A percentile compares a stretch with the other conserved stretches of the same genome.
These are phyloP conservation scores for Steatocranus sp. DNA, from an alignment of 2,797 vertebrate genomes.

Conservation along the genomic window DNA sequence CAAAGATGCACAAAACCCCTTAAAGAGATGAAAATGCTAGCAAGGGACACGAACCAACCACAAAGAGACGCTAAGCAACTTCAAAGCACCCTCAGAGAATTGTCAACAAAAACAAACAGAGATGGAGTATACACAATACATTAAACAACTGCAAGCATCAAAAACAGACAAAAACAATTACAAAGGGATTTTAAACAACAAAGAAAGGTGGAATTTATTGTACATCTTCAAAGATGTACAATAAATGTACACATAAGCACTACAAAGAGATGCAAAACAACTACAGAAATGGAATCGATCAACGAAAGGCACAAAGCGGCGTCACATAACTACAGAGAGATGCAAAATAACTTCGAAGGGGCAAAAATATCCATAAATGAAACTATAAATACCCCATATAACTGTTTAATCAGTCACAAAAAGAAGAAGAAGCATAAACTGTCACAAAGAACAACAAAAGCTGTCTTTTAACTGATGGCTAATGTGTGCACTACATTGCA, in stretches of 20 bases:
- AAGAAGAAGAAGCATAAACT: not conserved
- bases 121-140: not conserved
- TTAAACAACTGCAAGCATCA: not conserved
- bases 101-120: not conserved
- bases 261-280: not conserved
- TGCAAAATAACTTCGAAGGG: not conserved
- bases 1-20: not conserved
- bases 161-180: not conserved
- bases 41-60: not conserved
- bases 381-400: not conserved
- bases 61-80: not conserved
- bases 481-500: not conserved
- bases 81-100: rapidly evolving
- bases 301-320: not conserved
- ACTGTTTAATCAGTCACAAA: not conserved
- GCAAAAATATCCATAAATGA: not conserved
- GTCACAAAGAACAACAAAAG: not conserved
- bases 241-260: not conserved
- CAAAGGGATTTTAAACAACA: not conserved
- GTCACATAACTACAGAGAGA: not conserved
- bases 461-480: not conserved
- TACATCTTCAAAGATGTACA: rapidly evolving
- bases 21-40: not conserved
- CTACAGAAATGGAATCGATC: not conserved
- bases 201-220: not conserved